Conservation (phyloP, 2,888 invertebrate genomes). For the Cantharis rustica region DNA sequence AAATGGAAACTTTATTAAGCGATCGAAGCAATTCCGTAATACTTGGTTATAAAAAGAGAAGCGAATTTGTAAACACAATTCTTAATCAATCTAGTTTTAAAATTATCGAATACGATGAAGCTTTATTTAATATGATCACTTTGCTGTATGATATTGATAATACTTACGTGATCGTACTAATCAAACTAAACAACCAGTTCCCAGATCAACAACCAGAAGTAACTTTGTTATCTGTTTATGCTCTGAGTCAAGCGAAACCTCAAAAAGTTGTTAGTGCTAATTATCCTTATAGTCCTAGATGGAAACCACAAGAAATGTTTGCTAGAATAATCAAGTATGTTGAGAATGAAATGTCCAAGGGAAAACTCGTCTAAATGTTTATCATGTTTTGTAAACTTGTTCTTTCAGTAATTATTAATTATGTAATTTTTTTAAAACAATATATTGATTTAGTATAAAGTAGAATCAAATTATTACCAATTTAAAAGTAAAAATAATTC, state of each 20-base stretch:
- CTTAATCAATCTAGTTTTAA: slow-evolving; percentile 53
- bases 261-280: slow-evolving; percentile 37
- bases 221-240: slow-evolving; percentile 63
- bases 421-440: background rate
- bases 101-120: slow-evolving; percentile 59
- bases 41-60: slow-evolving; percentile 53
- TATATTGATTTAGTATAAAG: background rate
- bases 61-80: slow-evolving; percentile 57
- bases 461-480: no score
- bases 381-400: background rate
- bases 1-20: slow-evolving; percentile 60
- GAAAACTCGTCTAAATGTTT: slow-evolving; percentile 4
- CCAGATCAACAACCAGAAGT: slow-evolving; percentile 63
- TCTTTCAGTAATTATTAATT: background rate
- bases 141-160: slow-evolving; percentile 67
- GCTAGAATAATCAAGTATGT: slow-evolving; percentile 43
- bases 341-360: slow-evolving; percentile 38
- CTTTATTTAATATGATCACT: slow-evolving; percentile 57
- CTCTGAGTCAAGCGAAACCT: slow-evolving; percentile 43
- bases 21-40: slow-evolving; percentile 56
- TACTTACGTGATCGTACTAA: slow-evolving; percentile 66
- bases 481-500: no score
- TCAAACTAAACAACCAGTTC: slow-evolving; percentile 62
- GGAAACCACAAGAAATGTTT: slow-evolving; percentile 46
- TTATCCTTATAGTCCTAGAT: slow-evolving; percentile 49